phyloP scores from a whole-genome alignment of 2,888 invertebrate species.

The Oxyscelio sp. region DNA sequence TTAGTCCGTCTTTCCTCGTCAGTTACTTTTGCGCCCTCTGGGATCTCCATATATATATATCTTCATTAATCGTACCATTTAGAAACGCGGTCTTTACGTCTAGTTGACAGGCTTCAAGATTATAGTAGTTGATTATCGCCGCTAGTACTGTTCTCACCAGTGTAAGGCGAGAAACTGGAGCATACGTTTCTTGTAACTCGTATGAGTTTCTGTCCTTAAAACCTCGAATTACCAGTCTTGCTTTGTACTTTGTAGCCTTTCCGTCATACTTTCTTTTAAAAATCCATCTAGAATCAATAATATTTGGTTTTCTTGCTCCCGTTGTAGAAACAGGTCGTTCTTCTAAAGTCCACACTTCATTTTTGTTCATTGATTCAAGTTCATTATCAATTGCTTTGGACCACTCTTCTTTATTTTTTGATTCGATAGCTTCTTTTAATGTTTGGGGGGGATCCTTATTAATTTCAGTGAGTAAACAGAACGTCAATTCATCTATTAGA shows the following conservation, averaged over 20 bases:
- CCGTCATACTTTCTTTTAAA: conserved; percentile 58
- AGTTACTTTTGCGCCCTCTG: conserved; percentile 15
- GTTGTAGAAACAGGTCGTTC: conserved; percentile 13
- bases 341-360: conserved; percentile 11
- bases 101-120: conserved; percentile 33
- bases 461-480: conserved; percentile 20
- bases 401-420: conserved; percentile 13
- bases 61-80: conserved; percentile 41
- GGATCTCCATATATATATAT: not conserved
- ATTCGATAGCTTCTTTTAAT: conserved; percentile 20
- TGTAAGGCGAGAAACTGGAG: conserved; percentile 52
- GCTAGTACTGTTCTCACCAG: conserved; percentile 49
- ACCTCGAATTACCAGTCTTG: conserved; percentile 57
- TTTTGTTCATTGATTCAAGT: conserved; percentile 31
- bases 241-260: conserved; percentile 20
- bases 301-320: conserved; percentile 14
- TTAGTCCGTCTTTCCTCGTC: conserved; percentile 7
- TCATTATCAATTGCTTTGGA: conserved; percentile 15
- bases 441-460: conserved; percentile 10
- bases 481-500: conserved; percentile 26
- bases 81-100: conserved; percentile 60
- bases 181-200: conserved; percentile 60
- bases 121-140: conserved; percentile 52
- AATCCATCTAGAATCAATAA: conserved; percentile 67
- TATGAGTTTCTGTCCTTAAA: conserved; percentile 60